Conservation (phyloP, 2,888 invertebrate species). For the Ormyrus labotus region DNA sequence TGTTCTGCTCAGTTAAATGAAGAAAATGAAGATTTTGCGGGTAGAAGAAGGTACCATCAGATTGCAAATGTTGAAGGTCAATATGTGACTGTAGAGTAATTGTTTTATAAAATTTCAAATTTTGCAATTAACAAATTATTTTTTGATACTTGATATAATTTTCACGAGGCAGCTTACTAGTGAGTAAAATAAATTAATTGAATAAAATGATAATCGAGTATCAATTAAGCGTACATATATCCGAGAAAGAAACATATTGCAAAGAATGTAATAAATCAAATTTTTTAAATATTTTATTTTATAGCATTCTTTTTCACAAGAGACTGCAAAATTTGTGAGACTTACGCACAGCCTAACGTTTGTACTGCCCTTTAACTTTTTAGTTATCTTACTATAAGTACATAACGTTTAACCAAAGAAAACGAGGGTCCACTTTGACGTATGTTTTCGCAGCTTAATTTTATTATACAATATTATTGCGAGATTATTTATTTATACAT, state of each 20-base stretch:
- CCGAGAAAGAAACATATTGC: conserved; percentile 1
- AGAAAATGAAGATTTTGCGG: conserved; percentile 96
- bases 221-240: conserved; percentile 29
- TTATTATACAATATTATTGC: conserved; percentile 34
- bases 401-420: conserved; percentile 54
- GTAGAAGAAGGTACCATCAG: conserved; percentile 94
- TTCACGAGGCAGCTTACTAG: conserved; percentile 45
- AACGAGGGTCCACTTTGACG: conserved; percentile 52
- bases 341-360: conserved; percentile 46
- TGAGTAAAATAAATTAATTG: conserved; percentile 29
- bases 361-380: conserved; percentile 40
- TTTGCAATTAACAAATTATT: conserved; percentile 45
- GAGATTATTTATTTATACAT: conserved; percentile 56
- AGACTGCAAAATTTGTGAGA: conserved; percentile 36
- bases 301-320: conserved; percentile 26
- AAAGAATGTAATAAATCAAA: not conserved
- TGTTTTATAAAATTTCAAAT: conserved; percentile 8
- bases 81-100: conserved; percentile 76
- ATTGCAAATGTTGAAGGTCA: conserved; percentile 88
- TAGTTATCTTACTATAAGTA: conserved; percentile 22
- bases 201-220: conserved; percentile 33
- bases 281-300: conserved; percentile 18
- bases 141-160: conserved; percentile 35
- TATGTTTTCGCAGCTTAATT: conserved; percentile 49
- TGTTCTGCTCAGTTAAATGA: conserved; percentile 93